Evolutionary conservation across 2,797 vertebrate species (phyloP).

Genomic region (Galago senegalensis): DNA sequence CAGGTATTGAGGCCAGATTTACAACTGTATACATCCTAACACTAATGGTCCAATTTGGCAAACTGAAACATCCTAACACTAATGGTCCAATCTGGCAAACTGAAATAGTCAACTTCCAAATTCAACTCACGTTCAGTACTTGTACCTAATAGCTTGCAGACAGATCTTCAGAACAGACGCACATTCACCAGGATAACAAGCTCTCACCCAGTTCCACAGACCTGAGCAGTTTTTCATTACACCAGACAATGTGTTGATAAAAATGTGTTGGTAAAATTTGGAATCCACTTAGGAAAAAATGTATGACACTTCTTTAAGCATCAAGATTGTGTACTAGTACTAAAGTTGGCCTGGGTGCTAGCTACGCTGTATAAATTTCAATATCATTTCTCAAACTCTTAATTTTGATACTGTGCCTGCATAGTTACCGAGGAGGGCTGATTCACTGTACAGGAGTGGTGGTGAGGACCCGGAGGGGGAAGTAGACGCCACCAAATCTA

Average conservation of each 20-base stretch:
- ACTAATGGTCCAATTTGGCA: slow-evolving; percentile 15
- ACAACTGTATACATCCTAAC: background rate
- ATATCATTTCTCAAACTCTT: slow-evolving; percentile 30
- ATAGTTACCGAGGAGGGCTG: slow-evolving; percentile 11
- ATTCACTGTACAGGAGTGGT: slow-evolving; percentile 2
- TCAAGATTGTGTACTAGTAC: slow-evolving; percentile 11
- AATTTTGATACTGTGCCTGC: slow-evolving; percentile 72
- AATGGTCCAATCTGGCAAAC: background rate
- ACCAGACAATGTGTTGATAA: background rate
- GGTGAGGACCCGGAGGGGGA: background rate
- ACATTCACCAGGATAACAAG: slow-evolving; percentile 46
- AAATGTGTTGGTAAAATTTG: slow-evolving; percentile 37
- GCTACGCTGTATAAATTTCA: background rate
- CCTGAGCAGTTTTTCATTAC: background rate
- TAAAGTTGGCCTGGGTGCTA: background rate
- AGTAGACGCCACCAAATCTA: slow-evolving; percentile 40
- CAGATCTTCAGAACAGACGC: background rate
- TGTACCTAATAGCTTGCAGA: background rate
- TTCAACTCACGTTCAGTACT: slow-evolving; percentile 27
- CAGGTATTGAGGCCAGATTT: slow-evolving; percentile 34
- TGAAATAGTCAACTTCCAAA: slow-evolving; percentile 44
- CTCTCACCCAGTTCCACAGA: background rate
- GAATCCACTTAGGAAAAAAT: background rate
- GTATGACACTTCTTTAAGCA: slow-evolving; percentile 35
- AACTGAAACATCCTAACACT: background rate